Conservation (phyloP, 2,797 vertebrate genomes). For the Lepus oiostolus region DNA sequence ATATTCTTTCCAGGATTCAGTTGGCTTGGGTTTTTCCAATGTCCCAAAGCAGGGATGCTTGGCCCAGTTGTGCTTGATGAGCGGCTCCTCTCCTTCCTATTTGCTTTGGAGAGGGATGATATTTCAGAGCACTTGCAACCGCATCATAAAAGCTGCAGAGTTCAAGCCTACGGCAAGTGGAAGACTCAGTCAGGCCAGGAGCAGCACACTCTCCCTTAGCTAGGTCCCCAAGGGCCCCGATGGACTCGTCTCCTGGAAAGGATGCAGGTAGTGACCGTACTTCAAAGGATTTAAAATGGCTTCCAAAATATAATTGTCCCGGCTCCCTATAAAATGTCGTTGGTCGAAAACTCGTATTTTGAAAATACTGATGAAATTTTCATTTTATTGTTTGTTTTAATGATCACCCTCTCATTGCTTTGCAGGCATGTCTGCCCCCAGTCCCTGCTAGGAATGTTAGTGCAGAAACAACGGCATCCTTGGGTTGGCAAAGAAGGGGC, state of each 20-base stretch:
- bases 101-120: background rate
- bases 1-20: background rate
- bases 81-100: background rate
- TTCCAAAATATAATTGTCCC: background rate
- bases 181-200: background rate
- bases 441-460: conserved; percentile 31
- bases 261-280: background rate
- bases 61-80: background rate
- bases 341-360: conserved; percentile 50
- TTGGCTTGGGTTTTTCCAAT: conserved; percentile 20
- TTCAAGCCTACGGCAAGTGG: background rate
- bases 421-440: background rate
- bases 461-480: background rate
- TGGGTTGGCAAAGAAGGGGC: background rate
- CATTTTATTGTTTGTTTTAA: conserved; percentile 75
- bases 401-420: conserved; percentile 35
- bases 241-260: background rate
- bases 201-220: background rate
- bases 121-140: background rate
- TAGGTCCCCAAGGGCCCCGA: too few relatives aligned
- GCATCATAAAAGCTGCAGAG: background rate
- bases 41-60: background rate
- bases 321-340: background rate
- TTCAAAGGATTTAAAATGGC: background rate
- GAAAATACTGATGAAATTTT: conserved; percentile 59